Evolutionary conservation across 2,888 invertebrate genomes (phyloP), one percentile per base, ranked within the genome.

Genomic region (Dione juno): DNA sequence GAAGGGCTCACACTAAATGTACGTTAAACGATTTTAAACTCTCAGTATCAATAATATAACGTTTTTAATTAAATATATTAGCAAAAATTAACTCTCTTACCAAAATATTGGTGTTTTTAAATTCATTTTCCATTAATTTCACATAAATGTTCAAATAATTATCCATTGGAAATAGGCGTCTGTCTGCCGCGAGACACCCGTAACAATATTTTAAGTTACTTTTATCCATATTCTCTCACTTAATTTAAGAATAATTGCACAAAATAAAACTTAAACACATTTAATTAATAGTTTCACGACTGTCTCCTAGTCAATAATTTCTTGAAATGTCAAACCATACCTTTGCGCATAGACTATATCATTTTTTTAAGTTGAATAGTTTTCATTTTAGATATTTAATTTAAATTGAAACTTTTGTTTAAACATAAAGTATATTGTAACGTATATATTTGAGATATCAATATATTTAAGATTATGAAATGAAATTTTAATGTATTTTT

Each of bases 131-230:
- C 59, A 75, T 59, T 67, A 75, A 50, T 57, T 58, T 70, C 11
- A 59, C 14, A 65, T 65, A 77, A 61, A 71, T 71, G 64, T 65
- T 41, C 37, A 69, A 66, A 37, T 70, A 67, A 14, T 66, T 67
- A 35, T 70, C 63, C 1, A 77, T 71, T 3, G 71, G 53, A 3
- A 53, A 8, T 35, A 77, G 45, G 40, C 57, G 66, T 63, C 77
- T 72, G 21, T 72, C 75, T 13, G 65, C 59, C 7, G 77, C 67
- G 53, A 77, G 67, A 48, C 77, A 77, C 0, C 77, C 77, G 2
- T 66, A 48, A 21, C 73, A 73, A 68, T 63, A 54, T 45, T 53
- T 37, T 21, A 37, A 16, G 45, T 63, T 53, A 16, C 41, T 11
- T 43, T 16, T 63, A 14, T 21, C 19, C 53, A 54, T 50, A 37